A percentile compares a stretch with the other conserved stretches of the same genome.
These are phyloP conservation scores for roundworm (Caenorhabditis elegans) DNA, from an alignment of 1,140 invertebrate species.

Conservation along the genomic window WBcel235 BX284606.5:15152501-15153000, in stretches of 20 bases:
- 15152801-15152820: background rate
- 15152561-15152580: background rate
- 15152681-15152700: background rate
- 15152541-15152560: slow-evolving; percentile 15
- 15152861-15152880: background rate
- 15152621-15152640: slow-evolving; percentile 8
- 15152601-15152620: slow-evolving; percentile 32
- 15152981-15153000: too few relatives aligned
- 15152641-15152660: too few relatives aligned
- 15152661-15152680: background rate
- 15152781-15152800: background rate
- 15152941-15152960: too few relatives aligned
- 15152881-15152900: too few relatives aligned
- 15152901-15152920: too few relatives aligned
- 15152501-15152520: slow-evolving; percentile 31
- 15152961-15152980: too few relatives aligned
- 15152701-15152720: slow-evolving; percentile 9
- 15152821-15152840: too few relatives aligned
- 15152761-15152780: slow-evolving; percentile 6
- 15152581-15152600: slow-evolving; percentile 20
- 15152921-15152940: too few relatives aligned
- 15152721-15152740: slow-evolving; percentile 25
- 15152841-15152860: background rate
- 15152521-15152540: background rate
- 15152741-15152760: background rate